Evolutionary conservation across 1,140 invertebrate species (phyloP).

Genomic region (Meteorus sp.): DNA sequence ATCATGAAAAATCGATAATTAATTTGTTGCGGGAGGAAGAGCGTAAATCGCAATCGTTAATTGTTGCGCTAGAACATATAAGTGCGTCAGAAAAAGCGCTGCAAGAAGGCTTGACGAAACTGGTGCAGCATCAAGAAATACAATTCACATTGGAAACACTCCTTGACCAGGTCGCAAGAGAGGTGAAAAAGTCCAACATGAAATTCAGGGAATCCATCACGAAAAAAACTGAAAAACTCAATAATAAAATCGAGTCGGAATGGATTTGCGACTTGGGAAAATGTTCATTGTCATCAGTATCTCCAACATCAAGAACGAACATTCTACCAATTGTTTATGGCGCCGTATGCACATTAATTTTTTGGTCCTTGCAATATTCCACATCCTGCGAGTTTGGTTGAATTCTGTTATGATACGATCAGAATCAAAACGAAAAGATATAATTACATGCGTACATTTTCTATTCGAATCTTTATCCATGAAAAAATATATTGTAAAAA

Average conservation of each 20-base stretch:
- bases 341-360: slow-evolving; percentile 38
- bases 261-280: background rate
- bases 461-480: slow-evolving; percentile 11
- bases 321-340: slow-evolving; percentile 36
- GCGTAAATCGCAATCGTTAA: background rate
- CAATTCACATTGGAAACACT: slow-evolving; percentile 10
- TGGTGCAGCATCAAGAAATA: slow-evolving; percentile 11
- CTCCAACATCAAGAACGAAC: slow-evolving; percentile 25
- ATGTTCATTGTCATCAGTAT: background rate
- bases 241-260: background rate
- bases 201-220: background rate
- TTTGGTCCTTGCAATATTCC: slow-evolving; percentile 39
- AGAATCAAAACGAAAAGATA: background rate
- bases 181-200: slow-evolving; percentile 9
- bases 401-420: background rate
- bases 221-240: background rate
- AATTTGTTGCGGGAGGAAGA: background rate
- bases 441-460: background rate
- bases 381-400: slow-evolving; percentile 27
- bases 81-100: background rate
- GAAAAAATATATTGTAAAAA: background rate
- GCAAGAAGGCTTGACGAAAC: background rate
- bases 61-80: background rate
- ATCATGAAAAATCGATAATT: background rate
- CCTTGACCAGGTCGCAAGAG: slow-evolving; percentile 11